Conservation (phyloP, 2,797 vertebrate genomes). For the Micropoecilia bifurca region DNA sequence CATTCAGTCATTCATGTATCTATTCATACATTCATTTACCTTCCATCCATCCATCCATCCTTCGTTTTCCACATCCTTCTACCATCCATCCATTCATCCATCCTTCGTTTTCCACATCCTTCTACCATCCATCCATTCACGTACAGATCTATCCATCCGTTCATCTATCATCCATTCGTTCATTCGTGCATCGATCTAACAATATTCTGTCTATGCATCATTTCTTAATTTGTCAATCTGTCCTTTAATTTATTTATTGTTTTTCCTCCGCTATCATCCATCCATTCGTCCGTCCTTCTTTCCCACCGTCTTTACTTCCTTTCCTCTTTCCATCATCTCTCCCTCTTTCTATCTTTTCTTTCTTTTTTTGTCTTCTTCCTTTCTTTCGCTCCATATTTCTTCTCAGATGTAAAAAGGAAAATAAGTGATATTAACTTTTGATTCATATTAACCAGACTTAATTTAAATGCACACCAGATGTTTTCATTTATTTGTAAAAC, state of each 20-base stretch:
- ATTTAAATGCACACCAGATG: no score
- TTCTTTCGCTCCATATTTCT: no score
- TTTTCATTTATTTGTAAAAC: no score
- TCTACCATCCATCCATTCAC: not conserved
- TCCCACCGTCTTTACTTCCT: not conserved
- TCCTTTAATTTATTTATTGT: not conserved
- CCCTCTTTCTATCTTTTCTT: no score
- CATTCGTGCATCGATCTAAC: no score
- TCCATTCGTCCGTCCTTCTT: not conserved
- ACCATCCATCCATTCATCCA: not conserved
- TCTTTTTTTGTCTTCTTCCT: no score
- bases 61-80: no score
- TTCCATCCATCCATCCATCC: not conserved
- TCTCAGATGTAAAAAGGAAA: no score
- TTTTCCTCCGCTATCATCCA: not conserved
- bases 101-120: no score
- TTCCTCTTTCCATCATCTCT: no score
- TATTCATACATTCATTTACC: not conserved
- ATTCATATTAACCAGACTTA: no score
- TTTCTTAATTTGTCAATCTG: not conserved
- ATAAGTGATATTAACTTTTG: no score
- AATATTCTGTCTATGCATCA: not conserved
- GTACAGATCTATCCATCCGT: not conserved
- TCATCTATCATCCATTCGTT: not conserved
- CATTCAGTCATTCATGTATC: not conserved